These are phyloP conservation scores for Motacilla tschutschensis DNA, from an alignment of 2,113 vertebrate genomes.

Conservation along the genomic window DNA sequence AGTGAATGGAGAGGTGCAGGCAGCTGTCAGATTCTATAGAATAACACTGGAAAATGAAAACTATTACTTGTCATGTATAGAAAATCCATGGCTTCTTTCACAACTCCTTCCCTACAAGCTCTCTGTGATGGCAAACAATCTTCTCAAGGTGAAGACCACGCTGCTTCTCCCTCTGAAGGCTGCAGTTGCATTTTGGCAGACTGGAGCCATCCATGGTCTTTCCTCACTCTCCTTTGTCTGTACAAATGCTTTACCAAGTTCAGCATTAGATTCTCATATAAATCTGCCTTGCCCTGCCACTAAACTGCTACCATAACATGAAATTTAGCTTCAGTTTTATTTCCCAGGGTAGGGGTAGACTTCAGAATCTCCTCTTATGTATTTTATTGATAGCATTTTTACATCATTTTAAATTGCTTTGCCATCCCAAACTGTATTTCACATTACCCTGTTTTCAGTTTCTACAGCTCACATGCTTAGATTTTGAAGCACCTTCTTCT, in stretches of 20 bases:
- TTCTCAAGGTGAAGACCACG: fast-evolving
- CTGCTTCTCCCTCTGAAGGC: background rate
- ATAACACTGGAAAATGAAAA: background rate
- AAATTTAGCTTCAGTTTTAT: slow-evolving; percentile 20
- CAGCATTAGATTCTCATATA: background rate
- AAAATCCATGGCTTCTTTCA: background rate
- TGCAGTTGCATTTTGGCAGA: background rate
- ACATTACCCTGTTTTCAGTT: background rate
- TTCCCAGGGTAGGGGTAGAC: slow-evolving; percentile 26
- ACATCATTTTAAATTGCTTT: slow-evolving; percentile 9
- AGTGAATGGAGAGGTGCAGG: background rate
- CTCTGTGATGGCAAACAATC: background rate
- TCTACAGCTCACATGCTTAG: background rate
- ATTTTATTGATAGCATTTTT: slow-evolving; percentile 15
- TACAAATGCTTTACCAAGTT: background rate
- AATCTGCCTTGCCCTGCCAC: background rate
- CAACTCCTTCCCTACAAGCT: background rate
- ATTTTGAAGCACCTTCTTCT: background rate
- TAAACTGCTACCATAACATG: background rate
- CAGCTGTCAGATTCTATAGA: slow-evolving; percentile 4
- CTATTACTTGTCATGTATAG: background rate
- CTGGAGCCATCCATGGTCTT: background rate
- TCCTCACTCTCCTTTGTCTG: background rate
- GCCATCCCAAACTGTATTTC: slow-evolving; percentile 3
- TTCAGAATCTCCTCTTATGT: background rate